Base-by-base conservation (phyloP, 2,113 vertebrate species). In the Dromaius novaehollandiae region DNA sequence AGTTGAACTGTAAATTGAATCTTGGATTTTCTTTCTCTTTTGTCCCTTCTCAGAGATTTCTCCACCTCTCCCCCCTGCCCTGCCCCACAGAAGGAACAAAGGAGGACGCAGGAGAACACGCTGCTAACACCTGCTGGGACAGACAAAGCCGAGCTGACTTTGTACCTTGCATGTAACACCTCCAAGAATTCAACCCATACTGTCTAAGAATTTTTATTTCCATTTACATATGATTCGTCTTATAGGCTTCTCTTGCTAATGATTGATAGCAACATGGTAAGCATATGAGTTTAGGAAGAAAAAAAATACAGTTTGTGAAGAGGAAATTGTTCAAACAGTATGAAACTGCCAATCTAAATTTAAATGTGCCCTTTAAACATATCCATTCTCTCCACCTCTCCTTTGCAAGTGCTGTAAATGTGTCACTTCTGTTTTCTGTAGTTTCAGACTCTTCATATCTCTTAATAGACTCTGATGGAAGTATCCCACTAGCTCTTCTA, bases 341-440 rank as follows among this genome's bases (percentile, higher is more conserved):
- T 64, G n/a, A 83, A 95, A 93, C 28, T 88, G 24, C 21, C 21
- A 79, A 60, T 93, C 63, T 90, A 95, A 83, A 94, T 89, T 95
- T 95, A 95, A 91, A 80, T 18, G 5, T 95, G 60, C 32, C 64
- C 46, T 93, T 93, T 95, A 93, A 91, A 95, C 8, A 66, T 85
- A 65, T 50, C 17, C 28, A 75, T 83, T 64, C 68, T 91, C 55
- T 92, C 44, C 86, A 86, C 32, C 71, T 91, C 36, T 88, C n/a
- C 79, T 88, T 91, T 86, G 55, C 6, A 88, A 97, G 8, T 81
- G 16, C 25, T 88, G 11, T 91, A 94, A 91, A 83, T 68, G 24
- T 82, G 56, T 69, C 64, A 91, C 25, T 86, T 94, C 76, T 97
- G 42, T 91, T 96, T 97, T 95, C 79, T 88, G 63, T 64, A 81